These are phyloP conservation scores for Sphecodes monilicornis DNA, from an alignment of 2,888 invertebrate species.

Conservation along the genomic window DNA sequence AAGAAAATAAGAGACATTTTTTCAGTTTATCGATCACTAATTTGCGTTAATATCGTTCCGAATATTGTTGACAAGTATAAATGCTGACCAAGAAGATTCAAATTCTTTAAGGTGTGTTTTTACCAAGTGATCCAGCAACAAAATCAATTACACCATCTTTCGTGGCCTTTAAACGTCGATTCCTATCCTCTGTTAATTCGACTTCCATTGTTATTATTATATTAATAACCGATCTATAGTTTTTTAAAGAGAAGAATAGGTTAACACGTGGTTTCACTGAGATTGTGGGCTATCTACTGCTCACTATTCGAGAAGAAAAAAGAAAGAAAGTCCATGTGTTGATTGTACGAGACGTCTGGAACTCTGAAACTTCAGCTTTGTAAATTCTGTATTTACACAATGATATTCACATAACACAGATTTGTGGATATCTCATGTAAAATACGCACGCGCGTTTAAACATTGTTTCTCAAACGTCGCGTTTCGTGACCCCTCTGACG, in stretches of 20 bases:
- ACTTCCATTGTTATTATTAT: conserved; percentile 64
- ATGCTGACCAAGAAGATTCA: background rate
- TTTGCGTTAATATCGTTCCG: background rate
- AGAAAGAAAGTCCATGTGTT: conserved; percentile 18
- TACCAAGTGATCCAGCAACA: conserved; percentile 93
- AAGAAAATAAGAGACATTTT: background rate
- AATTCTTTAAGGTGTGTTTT: conserved; percentile 59
- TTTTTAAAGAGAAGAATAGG: conserved; percentile 4
- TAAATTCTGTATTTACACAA: conserved; percentile 40
- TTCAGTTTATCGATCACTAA: background rate
- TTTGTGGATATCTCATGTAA: background rate
- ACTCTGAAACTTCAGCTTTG: background rate
- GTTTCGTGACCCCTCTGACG: background rate
- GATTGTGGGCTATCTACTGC: conserved; percentile 10
- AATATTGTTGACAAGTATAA: background rate
- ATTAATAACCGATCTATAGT: background rate
- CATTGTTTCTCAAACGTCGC: background rate
- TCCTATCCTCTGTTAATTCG: conserved; percentile 60
- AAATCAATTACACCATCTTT: conserved; percentile 92
- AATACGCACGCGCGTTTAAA: background rate
- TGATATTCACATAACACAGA: conserved; percentile 24
- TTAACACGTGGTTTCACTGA: conserved; percentile 36
- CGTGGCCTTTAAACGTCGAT: conserved; percentile 78
- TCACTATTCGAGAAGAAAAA: conserved; percentile 8
- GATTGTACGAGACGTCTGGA: conserved; percentile 2